Percentiles rank a stretch among this genome's conserved stretches.
Conservation (phyloP, 1,140 invertebrate species). For the Adelges cooleyi region DNA sequence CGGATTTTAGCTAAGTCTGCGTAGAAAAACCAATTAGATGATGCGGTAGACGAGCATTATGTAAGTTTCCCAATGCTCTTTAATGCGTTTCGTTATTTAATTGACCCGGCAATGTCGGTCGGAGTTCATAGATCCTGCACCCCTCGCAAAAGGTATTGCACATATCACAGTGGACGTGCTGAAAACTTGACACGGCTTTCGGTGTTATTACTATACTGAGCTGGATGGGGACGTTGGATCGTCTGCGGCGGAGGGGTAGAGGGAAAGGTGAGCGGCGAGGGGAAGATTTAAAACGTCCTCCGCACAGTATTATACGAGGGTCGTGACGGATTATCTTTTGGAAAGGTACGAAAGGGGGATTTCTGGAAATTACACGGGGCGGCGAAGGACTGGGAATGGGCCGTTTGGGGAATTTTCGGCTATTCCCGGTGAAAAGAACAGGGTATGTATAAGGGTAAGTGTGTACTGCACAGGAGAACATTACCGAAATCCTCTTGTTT, state of each 20-base stretch:
- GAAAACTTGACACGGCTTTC: constrained; percentile 24
- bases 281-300: constrained; percentile 26
- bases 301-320: constrained; percentile 12
- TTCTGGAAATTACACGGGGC: constrained; percentile 6
- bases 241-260: not conserved
- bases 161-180: not conserved
- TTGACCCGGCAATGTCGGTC: too few relatives aligned
- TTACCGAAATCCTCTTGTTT: constrained; percentile 27
- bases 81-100: too few relatives aligned
- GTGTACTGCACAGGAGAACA: not conserved
- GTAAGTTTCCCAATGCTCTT: too few relatives aligned
- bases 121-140: too few relatives aligned
- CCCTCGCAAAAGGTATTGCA: too few relatives aligned
- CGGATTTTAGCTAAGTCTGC: too few relatives aligned
- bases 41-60: too few relatives aligned
- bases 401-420: constrained; percentile 23
- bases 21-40: too few relatives aligned
- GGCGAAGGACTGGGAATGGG: not conserved
- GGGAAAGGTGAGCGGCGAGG: not conserved
- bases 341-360: constrained; percentile 26
- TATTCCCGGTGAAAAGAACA: not conserved
- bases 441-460: not conserved
- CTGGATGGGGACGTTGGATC: too few relatives aligned
- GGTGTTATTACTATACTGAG: not conserved
- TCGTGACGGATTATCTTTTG: constrained; percentile 27